Evolutionary conservation across 2,113 vertebrate species (phyloP).

Genomic region (Cheirogaleus medius): DNA sequence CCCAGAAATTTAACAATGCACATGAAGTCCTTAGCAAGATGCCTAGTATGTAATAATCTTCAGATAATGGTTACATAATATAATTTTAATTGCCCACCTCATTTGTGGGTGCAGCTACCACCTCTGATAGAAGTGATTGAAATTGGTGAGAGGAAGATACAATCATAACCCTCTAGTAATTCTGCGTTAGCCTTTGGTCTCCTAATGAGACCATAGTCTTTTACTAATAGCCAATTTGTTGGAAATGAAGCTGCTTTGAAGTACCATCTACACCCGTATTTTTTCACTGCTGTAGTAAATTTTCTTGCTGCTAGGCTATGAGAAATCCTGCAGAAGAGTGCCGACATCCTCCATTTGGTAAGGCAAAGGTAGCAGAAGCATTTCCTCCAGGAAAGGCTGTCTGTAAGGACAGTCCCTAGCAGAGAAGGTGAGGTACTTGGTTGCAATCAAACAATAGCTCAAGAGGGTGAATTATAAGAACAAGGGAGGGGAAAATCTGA

Average conservation of each 20-base stretch:
- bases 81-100: conserved; percentile 52
- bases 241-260: conserved; percentile 44
- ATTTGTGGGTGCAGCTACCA: conserved; percentile 41
- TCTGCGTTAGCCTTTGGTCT: conserved; percentile 36
- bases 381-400: background rate
- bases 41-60: background rate
- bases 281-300: conserved; percentile 20
- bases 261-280: background rate
- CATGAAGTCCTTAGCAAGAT: conserved; percentile 6
- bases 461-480: background rate
- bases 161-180: conserved; percentile 37
- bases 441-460: background rate
- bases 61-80: conserved; percentile 25
- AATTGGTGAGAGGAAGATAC: conserved; percentile 53
- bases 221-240: conserved; percentile 59
- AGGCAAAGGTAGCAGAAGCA: background rate
- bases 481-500: background rate
- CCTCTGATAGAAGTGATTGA: conserved; percentile 16
- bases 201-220: conserved; percentile 51
- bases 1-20: background rate
- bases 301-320: background rate
- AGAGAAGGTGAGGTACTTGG: background rate
- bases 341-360: background rate
- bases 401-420: background rate
- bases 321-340: background rate